phyloP scores from a whole-genome alignment of 2,797 vertebrate species.

The Cossypha niveicapilla region DNA sequence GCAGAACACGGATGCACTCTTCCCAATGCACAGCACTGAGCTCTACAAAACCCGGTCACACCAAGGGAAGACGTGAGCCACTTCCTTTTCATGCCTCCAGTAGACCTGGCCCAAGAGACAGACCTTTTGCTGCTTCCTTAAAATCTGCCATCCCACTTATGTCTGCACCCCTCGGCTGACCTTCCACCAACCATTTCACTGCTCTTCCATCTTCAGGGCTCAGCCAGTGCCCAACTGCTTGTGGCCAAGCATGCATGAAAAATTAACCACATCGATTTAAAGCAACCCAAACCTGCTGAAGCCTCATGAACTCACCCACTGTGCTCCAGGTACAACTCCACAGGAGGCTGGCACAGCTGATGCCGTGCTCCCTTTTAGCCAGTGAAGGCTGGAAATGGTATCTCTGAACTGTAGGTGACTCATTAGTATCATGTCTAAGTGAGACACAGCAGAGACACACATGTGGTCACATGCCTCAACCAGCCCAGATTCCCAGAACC shows the following conservation, averaged over 20 bases:
- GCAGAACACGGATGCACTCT: background rate
- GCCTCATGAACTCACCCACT: background rate
- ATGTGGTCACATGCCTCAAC: fast-evolving
- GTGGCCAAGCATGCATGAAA: fast-evolving
- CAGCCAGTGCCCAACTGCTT: background rate
- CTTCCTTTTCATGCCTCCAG: background rate
- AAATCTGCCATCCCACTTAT: fast-evolving
- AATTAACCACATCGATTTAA: background rate
- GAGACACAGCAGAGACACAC: background rate
- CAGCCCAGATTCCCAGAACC: background rate
- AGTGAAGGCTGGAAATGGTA: background rate
- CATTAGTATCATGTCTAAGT: background rate
- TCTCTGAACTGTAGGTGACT: fast-evolving
- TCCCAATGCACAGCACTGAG: background rate
- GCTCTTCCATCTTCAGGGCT: background rate
- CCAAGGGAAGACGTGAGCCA: fast-evolving
- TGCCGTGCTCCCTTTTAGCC: background rate
- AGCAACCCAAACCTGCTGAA: background rate
- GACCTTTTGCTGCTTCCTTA: background rate
- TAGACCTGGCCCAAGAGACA: background rate
- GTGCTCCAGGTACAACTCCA: background rate
- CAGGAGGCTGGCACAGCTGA: fast-evolving
- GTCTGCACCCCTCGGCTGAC: fast-evolving
- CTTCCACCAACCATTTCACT: background rate
- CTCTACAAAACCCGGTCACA: background rate